Evolutionary conservation across 30 jellyfish, hydroid and myxozoan genomes (phyloP), one percentile per base, ranked within the genome.

Genomic region (Aurelia sp.): DNA sequence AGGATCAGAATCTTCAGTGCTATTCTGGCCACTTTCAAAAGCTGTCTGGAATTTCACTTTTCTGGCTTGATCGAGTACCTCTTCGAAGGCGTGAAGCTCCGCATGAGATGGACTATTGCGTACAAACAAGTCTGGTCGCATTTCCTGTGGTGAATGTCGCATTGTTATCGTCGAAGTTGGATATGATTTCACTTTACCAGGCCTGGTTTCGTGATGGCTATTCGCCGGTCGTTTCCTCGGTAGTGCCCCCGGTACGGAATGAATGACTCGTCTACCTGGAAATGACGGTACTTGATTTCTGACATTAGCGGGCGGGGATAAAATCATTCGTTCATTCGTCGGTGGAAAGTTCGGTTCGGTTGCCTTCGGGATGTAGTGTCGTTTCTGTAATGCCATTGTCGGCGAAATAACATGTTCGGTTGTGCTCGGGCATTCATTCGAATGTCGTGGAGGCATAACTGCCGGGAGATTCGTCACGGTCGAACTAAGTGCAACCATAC

Each of bases 21-120:
- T 21, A 13, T 48, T 72, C 0, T 35, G 74, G 9, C 78, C 81
- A 27, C 44, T 52, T 10, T 63, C 90, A 20, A 80, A 80, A 3
- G 90, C 82, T 4, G 65, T 64, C 35, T 63, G 82, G 38, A 80
- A 80, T 81, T 64, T 80, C 35, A 63, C 82, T 64, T 61, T 51
- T 67, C 90, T 47, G 11, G 69, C 53, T 41, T 44, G 72, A 62
- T 62, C 82, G 27, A 80, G 81, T 6, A 80, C 58, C 21, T 80
- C 90, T 55, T 80, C 90, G 21, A 80, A 48, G 19, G 90, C 90
- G 31, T 33, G 76, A 3, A 80, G 69, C 24, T 71, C 76, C 15
- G 90, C 47, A 35, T 9, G 60, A 65, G 33, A 33, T 18, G 79
- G 41, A 40, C 31, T 44, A 19, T n/a, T 52, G 58, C 88, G 88